Evolutionary conservation across 2,797 vertebrate genomes (phyloP).

Genomic region (Alca torda): DNA sequence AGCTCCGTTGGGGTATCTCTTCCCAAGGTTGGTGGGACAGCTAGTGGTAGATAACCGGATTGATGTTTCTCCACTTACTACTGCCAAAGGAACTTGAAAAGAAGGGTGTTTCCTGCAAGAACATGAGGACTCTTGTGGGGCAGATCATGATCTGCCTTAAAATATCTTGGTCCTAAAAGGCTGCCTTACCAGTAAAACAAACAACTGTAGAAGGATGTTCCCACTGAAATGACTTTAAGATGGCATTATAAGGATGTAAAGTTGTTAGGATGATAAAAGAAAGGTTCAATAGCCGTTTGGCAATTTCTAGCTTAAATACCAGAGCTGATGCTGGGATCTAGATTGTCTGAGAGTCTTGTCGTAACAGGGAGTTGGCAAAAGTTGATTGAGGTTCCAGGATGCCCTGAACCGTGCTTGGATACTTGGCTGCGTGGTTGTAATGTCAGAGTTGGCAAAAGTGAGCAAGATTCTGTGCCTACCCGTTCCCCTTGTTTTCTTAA

Average conservation of each 20-base stretch:
- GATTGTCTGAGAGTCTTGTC: background rate
- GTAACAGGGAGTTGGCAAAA: background rate
- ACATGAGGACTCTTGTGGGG: background rate
- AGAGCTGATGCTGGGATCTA: background rate
- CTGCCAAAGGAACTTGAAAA: background rate
- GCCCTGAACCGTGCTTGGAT: rapidly evolving
- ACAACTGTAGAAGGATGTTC: background rate
- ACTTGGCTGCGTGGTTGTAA: rapidly evolving
- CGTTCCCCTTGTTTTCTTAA: background rate
- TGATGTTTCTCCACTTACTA: background rate
- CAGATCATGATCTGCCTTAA: background rate
- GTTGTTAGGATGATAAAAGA: background rate
- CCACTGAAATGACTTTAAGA: background rate
- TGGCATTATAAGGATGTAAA: background rate
- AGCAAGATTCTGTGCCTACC: rapidly evolving
- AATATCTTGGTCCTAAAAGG: background rate
- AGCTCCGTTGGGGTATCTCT: background rate
- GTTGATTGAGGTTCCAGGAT: background rate
- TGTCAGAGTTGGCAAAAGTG: rapidly evolving
- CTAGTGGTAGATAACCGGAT: background rate
- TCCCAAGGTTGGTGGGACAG: background rate
- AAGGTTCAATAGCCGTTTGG: background rate
- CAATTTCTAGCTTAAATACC: background rate
- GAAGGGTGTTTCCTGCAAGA: background rate
- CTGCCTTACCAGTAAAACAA: background rate